Evolutionary conservation across 2,888 invertebrate genomes (phyloP).

Genomic region (Erannis defoliaria): DNA sequence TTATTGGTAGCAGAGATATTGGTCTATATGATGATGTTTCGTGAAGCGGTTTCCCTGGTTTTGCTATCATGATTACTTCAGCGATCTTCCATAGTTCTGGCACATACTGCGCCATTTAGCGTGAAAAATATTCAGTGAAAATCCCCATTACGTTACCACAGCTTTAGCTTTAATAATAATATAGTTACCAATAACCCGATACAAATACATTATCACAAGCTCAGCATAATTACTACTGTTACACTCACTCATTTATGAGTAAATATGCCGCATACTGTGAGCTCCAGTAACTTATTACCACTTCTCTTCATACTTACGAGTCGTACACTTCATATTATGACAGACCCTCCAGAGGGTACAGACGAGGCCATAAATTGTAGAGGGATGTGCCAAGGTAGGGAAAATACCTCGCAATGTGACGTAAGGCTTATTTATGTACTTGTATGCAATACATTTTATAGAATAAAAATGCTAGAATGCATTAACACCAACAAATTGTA

Average conservation of each 20-base stretch:
- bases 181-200: too few relatives aligned
- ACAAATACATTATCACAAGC: too few relatives aligned
- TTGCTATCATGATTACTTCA: too few relatives aligned
- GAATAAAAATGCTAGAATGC: not conserved
- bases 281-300: slow-evolving; percentile 12
- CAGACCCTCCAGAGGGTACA: slow-evolving; percentile 9
- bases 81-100: too few relatives aligned
- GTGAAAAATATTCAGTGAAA: too few relatives aligned
- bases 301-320: slow-evolving; percentile 1
- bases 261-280: not conserved
- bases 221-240: too few relatives aligned
- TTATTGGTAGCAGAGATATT: too few relatives aligned
- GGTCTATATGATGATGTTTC: too few relatives aligned
- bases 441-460: not conserved
- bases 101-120: too few relatives aligned
- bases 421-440: slow-evolving; percentile 11
- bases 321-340: slow-evolving; percentile 12
- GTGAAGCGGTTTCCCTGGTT: too few relatives aligned
- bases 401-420: slow-evolving; percentile 6
- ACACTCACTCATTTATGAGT: not conserved
- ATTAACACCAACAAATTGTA: not conserved
- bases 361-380: slow-evolving; percentile 14
- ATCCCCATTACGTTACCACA: too few relatives aligned
- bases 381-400: slow-evolving; percentile 3
- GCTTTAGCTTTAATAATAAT: too few relatives aligned